A percentile compares a stretch with the other conserved stretches of the same genome.
These are phyloP conservation scores for Notolabrus celidotus DNA, from an alignment of 2,797 vertebrate species.

Conservation along the genomic window DNA sequence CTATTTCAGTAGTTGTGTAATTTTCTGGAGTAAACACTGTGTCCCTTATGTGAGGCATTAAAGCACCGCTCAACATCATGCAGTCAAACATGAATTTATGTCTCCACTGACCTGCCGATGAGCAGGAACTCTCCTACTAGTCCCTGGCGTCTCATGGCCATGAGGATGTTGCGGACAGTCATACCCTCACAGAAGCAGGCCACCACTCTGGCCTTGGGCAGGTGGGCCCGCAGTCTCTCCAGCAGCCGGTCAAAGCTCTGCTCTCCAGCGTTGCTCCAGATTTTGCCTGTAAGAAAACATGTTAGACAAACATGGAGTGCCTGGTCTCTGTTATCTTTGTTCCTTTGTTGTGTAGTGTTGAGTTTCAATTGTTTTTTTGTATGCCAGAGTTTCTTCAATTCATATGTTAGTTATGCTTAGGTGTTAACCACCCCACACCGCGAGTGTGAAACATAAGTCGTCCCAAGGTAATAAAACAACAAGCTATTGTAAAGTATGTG, in stretches of 20 bases:
- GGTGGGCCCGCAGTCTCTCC: conserved; percentile 90
- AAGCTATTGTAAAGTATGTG: neutral
- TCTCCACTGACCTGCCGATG: conserved; percentile 93
- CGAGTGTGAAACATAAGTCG: conserved; percentile 5
- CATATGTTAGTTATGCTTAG: neutral
- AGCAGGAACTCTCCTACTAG: conserved; percentile 94
- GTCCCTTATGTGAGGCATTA: neutral
- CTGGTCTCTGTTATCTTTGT: neutral
- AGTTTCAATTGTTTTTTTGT: neutral
- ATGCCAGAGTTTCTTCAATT: neutral
- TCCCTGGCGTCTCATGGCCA: conserved; percentile 96
- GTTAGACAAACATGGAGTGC: conserved; percentile 29
- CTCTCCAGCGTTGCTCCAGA: conserved; percentile 98
- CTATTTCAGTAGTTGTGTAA: neutral
- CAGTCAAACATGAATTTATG: neutral
- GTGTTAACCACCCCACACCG: neutral
- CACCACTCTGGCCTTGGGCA: conserved; percentile 97
- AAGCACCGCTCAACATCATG: neutral
- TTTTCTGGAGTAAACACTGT: neutral
- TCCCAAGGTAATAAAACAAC: neutral
- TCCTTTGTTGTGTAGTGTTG: neutral
- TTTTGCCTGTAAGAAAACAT: conserved; percentile 85
- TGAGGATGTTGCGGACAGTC: conserved; percentile 96
- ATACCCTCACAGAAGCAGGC: conserved; percentile 99
- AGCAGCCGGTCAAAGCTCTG: conserved; percentile 96